Evolutionary conservation across 2,797 vertebrate species (phyloP), one percentile per base, ranked within the genome.

Genomic region (Tarsius wallacei): DNA sequence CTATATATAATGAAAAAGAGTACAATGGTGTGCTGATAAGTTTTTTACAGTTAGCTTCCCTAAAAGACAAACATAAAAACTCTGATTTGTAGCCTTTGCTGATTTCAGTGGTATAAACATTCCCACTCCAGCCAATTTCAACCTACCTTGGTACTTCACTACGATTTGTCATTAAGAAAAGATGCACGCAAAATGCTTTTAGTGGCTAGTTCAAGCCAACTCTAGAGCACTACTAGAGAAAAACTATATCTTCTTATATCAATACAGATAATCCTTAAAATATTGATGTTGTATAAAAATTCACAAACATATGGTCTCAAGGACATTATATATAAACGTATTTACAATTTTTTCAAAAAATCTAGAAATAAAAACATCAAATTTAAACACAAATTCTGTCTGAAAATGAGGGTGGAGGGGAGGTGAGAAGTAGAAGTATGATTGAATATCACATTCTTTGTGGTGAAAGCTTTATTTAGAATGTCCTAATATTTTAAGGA

Each of bases 191-290:
- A 1, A 2, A 77, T 42, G 10, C 10, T 55, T 13, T n/a, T n/a
- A 31, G 0, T 8, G 21, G 26, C 21, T 4, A 12, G 64, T 1
- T 3, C 5, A 33, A 47, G 21, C 7, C 33, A 0, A 59, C 36
- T 16, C 74, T 21, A 10, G 47, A 24, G 22, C 0, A 2, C 15
- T 2, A 0, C 66, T 36, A 17, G 8, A 51, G 36, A 21, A 1
- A 11, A 28, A 8, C 10, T 4, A 0, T 17, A 6, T 24, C 55
- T 47, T 33, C 51, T 53, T 31, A 22, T 11, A 33, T 51, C 4
- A 22, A 36, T 14, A 36, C 2, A 1, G 0, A 19, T 36, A 22
- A 13, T 31, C n/a, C 71, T 53, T 36, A 51, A 74, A 76, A 33
- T 73, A 71, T 17, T n/a, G 66, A 78, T 33, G 22, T 1, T 21